Evolutionary conservation across 2,888 invertebrate species (phyloP).

Genomic region (Phorcus lineatus): DNA sequence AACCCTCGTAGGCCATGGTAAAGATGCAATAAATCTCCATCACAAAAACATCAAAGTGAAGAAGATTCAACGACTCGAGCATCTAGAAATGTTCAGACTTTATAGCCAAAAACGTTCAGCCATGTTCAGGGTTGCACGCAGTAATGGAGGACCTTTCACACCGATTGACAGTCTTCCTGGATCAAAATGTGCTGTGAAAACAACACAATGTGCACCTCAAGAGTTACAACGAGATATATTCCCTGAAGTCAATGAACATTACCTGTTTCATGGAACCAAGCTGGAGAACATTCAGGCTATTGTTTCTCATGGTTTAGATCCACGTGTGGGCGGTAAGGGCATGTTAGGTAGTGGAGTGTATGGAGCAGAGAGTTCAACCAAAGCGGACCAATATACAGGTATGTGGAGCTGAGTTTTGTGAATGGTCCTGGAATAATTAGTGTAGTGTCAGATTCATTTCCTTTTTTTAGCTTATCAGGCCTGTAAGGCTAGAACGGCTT

Average conservation of each 20-base stretch:
- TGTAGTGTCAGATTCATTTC: too few relatives aligned
- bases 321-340: constrained; percentile 41
- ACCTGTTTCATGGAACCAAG: constrained; percentile 62
- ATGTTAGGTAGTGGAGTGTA: constrained; percentile 63
- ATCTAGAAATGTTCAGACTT: constrained; percentile 47
- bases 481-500: too few relatives aligned
- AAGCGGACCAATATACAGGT: constrained; percentile 64
- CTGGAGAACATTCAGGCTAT: constrained; percentile 45
- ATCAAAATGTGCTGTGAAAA: constrained; percentile 24
- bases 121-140: constrained; percentile 39
- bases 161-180: constrained; percentile 29
- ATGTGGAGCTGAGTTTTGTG: neutral
- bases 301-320: constrained; percentile 50
- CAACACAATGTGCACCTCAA: constrained; percentile 22
- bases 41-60: constrained; percentile 40
- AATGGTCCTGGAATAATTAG: too few relatives aligned
- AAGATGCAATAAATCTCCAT: constrained; percentile 49
- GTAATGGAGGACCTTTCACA: constrained; percentile 6
- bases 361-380: constrained; percentile 58
- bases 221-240: constrained; percentile 35
- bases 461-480: too few relatives aligned
- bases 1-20: constrained; percentile 48
- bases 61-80: constrained; percentile 58
- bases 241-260: constrained; percentile 51
- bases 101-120: constrained; percentile 42